Percentiles rank a stretch among this genome's conserved stretches.
Conservation (phyloP, 1,140 invertebrate species). For the Cheumatopsyche charites region DNA sequence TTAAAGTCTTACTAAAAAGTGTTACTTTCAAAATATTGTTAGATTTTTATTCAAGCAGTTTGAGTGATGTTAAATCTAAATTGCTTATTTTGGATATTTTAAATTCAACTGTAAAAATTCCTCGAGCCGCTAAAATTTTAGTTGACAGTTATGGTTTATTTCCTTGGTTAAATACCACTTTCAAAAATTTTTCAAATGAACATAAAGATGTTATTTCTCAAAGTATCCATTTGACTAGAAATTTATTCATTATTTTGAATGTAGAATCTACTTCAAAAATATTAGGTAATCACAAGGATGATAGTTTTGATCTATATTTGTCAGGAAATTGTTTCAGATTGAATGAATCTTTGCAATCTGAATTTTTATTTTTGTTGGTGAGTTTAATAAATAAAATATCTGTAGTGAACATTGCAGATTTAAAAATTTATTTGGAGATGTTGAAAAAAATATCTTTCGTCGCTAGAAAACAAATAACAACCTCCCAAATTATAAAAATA, state of each 20-base stretch:
- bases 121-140: conserved; percentile 65
- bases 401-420: conserved; percentile 11
- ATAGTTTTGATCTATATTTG: conserved; percentile 31
- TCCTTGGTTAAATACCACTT: conserved; percentile 63
- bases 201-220: conserved; percentile 48
- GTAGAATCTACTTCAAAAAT: conserved; percentile 36
- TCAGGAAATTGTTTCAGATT: conserved; percentile 40
- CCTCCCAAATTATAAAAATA: conserved; percentile 37
- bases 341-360: conserved; percentile 35
- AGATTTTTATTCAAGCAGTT: conserved; percentile 60
- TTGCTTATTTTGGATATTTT: conserved; percentile 69
- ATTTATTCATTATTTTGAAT: conserved; percentile 40
- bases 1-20: conserved; percentile 59
- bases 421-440: conserved; percentile 42
- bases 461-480: conserved; percentile 28
- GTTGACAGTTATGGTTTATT: conserved; percentile 67
- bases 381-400: conserved; percentile 35
- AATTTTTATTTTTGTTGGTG: conserved; percentile 40
- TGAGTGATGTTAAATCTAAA: conserved; percentile 61
- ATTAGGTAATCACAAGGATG: conserved; percentile 21
- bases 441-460: conserved; percentile 40
- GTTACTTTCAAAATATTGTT: conserved; percentile 64
- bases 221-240: conserved; percentile 31
- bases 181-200: conserved; percentile 51
- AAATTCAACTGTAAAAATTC: conserved; percentile 64